Evolutionary conservation across 2,888 invertebrate species (phyloP), one percentile per base, ranked within the genome.

Genomic region (Microctonus hyperodae): DNA sequence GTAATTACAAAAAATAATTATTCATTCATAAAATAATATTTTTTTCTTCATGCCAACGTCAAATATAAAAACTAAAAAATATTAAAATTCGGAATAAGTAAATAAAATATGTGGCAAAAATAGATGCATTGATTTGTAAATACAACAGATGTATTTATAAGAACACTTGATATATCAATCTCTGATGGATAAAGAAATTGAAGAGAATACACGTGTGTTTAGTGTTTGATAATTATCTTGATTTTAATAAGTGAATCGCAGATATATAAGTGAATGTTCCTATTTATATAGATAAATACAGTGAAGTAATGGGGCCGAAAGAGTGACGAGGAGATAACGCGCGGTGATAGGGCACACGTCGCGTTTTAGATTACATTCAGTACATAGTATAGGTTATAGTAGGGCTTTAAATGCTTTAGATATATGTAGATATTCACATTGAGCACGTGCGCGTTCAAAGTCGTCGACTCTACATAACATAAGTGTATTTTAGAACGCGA

Each of bases 291-390:
- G 6, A 13, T n/a, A n/a, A 40, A n/a, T 16, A 40, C 16, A n/a
- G 40, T 40, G n/a, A n/a, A 44, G 16, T 48, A 40, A 37, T 59
- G 44, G 68, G 28, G 60, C 31, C 50, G 53, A 66, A 65, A 35
- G 44, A 16, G 44, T 20, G 65, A 70, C 71, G 72, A 68, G 64
- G 62, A 79, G 82, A 82, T 82, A 79, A 78, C 75, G 69, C 70
- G 69, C 70, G 67, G 65, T 71, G 82, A 83, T 83, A 82, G 75
- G 74, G 81, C 82, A 83, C 82, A 81, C 76, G 72, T 72, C 20
- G 7, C 76, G 81, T 78, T 81, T 80, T 78, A 72, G 76, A 78
- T 81, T 80, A 78, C 79, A 70, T 67, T 62, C 44, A 16, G 44
- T 44, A 1, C n/a, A n/a, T 44, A 16, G 44, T 20, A 69, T 59